Percentiles rank a stretch among this genome's conserved stretches.
These are phyloP conservation scores for Campoplex capitator DNA, from an alignment of 2,888 invertebrate genomes.

Conservation along the genomic window DNA sequence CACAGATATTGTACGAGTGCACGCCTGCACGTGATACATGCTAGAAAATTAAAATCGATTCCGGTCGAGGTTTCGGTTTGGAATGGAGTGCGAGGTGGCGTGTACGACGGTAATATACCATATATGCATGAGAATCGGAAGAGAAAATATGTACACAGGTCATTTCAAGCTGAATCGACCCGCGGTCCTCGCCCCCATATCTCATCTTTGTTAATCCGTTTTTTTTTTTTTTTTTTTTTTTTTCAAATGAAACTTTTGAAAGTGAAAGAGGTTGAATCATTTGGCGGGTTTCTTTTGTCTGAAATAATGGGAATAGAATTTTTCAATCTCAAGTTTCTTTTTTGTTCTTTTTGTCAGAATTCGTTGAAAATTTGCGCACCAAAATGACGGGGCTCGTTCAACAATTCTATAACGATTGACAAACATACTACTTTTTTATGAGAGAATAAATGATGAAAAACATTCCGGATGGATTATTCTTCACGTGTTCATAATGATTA, in stretches of 20 bases:
- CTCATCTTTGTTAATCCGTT: background rate
- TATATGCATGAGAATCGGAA: slow-evolving; percentile 52
- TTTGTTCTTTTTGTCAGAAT: background rate
- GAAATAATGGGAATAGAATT: background rate
- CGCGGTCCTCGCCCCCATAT: background rate
- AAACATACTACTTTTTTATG: background rate
- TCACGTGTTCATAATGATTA: background rate
- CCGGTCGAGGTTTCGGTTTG: slow-evolving; percentile 42
- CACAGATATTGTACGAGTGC: background rate
- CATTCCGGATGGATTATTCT: background rate
- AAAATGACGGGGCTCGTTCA: background rate
- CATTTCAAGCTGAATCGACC: slow-evolving; percentile 3
- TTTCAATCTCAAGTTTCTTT: background rate
- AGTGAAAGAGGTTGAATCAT: background rate
- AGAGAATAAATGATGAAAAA: background rate
- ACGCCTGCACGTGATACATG: slow-evolving; percentile 34
- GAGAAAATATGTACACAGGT: slow-evolving; percentile 19
- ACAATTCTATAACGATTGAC: background rate
- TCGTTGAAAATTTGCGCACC: background rate
- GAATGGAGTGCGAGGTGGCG: slow-evolving; percentile 50
- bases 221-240: background rate
- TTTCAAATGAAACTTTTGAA: background rate
- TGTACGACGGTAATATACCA: slow-evolving; percentile 59
- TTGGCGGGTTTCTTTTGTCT: background rate
- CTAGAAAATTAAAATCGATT: slow-evolving; percentile 66